These are phyloP conservation scores for Gambusia yucatana DNA, from an alignment of 2,797 vertebrate genomes.

Conservation along the genomic window DNA sequence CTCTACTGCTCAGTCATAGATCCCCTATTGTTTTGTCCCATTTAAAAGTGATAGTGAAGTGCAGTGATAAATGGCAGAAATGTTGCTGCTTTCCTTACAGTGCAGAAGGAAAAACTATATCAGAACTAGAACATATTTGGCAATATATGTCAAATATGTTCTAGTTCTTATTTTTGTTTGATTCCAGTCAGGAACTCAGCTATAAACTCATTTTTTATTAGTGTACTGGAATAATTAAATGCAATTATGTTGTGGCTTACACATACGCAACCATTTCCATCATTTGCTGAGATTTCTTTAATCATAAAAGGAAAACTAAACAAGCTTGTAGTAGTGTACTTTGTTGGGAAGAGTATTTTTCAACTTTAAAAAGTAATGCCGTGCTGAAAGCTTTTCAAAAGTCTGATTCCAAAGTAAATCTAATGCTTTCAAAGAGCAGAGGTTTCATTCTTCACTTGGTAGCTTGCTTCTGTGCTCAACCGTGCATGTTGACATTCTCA, in stretches of 20 bases:
- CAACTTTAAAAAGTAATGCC: constrained; percentile 23
- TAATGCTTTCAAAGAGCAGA: constrained; percentile 44
- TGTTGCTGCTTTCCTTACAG: constrained; percentile 17
- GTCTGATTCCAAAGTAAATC: constrained; percentile 35
- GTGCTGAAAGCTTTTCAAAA: constrained; percentile 36
- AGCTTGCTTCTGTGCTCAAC: constrained; percentile 43
- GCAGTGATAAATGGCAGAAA: constrained; percentile 29
- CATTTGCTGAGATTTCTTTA: background rate
- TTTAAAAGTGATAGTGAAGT: constrained; percentile 26
- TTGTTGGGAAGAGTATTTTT: constrained; percentile 2
- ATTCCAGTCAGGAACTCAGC: background rate
- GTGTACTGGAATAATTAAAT: background rate
- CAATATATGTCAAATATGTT: too few relatives aligned
- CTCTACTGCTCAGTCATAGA: constrained; percentile 15
- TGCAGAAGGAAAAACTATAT: background rate
- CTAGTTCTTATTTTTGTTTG: background rate
- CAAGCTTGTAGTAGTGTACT: background rate
- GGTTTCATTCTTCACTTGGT: constrained; percentile 39
- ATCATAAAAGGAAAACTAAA: background rate
- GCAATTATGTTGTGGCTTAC: background rate
- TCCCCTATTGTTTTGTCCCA: constrained; percentile 11
- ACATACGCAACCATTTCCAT: background rate
- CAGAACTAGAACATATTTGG: background rate
- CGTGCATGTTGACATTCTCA: constrained; percentile 33
- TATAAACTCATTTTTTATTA: background rate